Evolutionary conservation across 2,113 vertebrate genomes (phyloP), one percentile per base, ranked within the genome.

Genomic region (Phalacrocorax brasilianus): DNA sequence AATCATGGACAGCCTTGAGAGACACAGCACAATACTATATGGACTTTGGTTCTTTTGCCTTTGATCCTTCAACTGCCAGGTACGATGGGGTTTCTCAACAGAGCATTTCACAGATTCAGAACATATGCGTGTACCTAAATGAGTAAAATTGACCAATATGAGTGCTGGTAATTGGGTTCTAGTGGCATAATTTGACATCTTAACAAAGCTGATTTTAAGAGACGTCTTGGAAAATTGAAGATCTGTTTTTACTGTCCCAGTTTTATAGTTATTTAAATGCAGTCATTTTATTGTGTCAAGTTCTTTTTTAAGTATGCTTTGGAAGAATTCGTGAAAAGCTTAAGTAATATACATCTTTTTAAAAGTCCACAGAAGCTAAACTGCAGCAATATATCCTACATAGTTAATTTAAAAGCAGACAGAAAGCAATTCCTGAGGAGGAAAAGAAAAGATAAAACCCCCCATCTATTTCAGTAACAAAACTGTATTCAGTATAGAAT

Each of bases 1-100:
- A 98, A 91, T 86, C 80, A 1, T 97, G 97, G 98, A 85, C 73
- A 45, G 20, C 95, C 92, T 74, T 98, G 97, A 98, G 85, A 96
- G 93, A 70, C 47, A 93, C 73, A 63, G 92, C 84, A 81, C 85
- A 89, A n/a, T 91, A 95, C 91, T 98, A 98, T 92, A 75, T 98
- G 93, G 71, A 93, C 65, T 50, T 40, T 74, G 53, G 76, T 52
- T 59, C 20, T 52, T 95, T 86, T 78, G 44, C 45, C 28, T 95
- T 84, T 40, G 17, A 93, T 79, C 74, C 52, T 11, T 76, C 85
- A 0, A 17, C 10, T 67, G 62, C 40, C 19, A 30, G 44, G 74
- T 96, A 97, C 1, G 15, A 49, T 35, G 78, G 21, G 9, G 32
- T 38, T 95, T 89, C 83, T 83, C 49, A 91, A 14, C 9, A 80